Base-by-base conservation (phyloP, 2,888 invertebrate genomes). In the Sphaerophoria rueppellii region DNA sequence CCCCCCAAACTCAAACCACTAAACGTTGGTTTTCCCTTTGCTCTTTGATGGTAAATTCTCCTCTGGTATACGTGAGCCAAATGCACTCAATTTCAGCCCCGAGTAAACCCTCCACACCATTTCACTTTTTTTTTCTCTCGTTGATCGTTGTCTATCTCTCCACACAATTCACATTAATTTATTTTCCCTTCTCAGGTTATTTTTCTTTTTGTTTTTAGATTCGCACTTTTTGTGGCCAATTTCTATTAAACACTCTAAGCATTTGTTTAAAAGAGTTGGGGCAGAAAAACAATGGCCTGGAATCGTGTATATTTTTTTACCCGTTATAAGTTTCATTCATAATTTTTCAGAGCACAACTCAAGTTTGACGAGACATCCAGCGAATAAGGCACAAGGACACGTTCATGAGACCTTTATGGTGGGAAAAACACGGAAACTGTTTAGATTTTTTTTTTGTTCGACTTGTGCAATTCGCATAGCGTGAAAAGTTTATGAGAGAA, bases 41-140 rank as follows among this genome's bases (percentile, higher is more conserved):
- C 80, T 71, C 71, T 75, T 80, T 72, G 83, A 71, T 79, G 79
- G 58, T 71, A 12, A 74, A 79, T 75, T 79, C 24, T 24, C 58
- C 43, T 65, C 80, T 75, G 75, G 83, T 79, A 79, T 79, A 82
- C 79, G 82, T 67, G 79, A 79, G 74, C 63, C 61, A 55, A 83
- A 75, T 83, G 75, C 79, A 83, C 71, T 71, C 70, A 71, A 61
- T 75, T 61, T 50, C 50, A 61, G 70, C 54, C 57, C 57, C 71
- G n/a, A 55, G 50, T 57, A 43, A 65, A 9, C n/a, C 12, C 60
- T 67, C 35, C 43, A 16, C 50, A 35, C 52, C 70, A 1, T 24
- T 24, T 2, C 24, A 2, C 24, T 24, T 40, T 6, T 40, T 4
- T 48, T 54, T 35, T 40, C n/a, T 50, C 69, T 52, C 9, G 40